Conservation (phyloP, 1,140 invertebrate genomes). For the Drosophila truncata region DNA sequence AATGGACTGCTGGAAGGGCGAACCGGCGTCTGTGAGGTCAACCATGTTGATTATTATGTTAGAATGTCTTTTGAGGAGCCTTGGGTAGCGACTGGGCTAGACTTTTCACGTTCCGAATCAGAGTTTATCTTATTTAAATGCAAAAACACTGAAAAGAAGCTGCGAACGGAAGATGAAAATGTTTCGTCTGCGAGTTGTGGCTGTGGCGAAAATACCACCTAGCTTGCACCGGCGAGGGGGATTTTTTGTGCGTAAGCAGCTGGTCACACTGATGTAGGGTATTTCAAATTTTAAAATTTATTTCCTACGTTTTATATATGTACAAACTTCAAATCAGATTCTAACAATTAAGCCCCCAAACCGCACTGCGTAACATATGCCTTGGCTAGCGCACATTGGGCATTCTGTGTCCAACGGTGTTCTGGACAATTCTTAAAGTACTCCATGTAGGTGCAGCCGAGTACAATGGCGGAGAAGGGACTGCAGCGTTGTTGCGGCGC, state of each 20-base stretch:
- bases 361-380: conserved; percentile 74
- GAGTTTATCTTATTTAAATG: conserved; percentile 64
- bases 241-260: background rate
- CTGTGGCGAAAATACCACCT: background rate
- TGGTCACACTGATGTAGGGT: background rate
- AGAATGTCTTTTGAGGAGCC: conserved; percentile 21
- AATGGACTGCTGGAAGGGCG: conserved; percentile 92
- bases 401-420: conserved; percentile 71
- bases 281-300: conserved; percentile 5
- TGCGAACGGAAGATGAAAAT: conserved; percentile 46
- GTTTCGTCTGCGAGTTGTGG: background rate
- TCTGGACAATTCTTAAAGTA: conserved; percentile 81
- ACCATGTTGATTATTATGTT: conserved; percentile 86
- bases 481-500: conserved; percentile 60
- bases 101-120: conserved; percentile 11
- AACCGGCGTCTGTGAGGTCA: conserved; percentile 85
- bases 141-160: conserved; percentile 29
- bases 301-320: conserved; percentile 9
- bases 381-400: conserved; percentile 73
- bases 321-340: conserved; percentile 5
- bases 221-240: background rate
- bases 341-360: conserved; percentile 48
- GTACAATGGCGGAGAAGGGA: conserved; percentile 71
- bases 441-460: conserved; percentile 81
- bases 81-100: conserved; percentile 16